Evolutionary conservation across 2,113 vertebrate species (phyloP).

Genomic region (Alethe castanea): DNA sequence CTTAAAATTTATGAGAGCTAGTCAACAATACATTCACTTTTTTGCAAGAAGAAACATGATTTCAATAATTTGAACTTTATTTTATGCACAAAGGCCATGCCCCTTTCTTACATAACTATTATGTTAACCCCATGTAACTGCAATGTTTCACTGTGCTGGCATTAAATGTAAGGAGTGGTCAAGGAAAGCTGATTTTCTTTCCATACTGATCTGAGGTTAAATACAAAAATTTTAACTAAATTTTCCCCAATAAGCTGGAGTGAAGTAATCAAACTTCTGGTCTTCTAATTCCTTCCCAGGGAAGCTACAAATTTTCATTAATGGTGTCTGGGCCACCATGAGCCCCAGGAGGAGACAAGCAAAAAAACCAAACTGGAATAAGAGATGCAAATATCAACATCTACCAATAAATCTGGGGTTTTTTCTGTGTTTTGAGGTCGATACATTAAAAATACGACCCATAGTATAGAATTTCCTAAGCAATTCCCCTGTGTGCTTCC

Average conservation of each 20-base stretch:
- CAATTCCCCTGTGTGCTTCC: background rate
- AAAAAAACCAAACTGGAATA: background rate
- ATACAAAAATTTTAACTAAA: background rate
- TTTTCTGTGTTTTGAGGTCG: background rate
- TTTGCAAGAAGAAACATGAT: background rate
- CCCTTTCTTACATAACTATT: background rate
- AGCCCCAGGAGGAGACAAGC: background rate
- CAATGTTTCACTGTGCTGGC: background rate
- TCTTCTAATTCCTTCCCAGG: background rate
- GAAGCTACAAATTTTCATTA: background rate
- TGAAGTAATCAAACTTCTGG: background rate
- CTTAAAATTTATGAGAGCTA: background rate
- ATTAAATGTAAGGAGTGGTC: background rate
- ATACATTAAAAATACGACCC: background rate
- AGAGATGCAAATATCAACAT: background rate
- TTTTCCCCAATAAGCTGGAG: background rate
- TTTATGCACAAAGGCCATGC: accelerated
- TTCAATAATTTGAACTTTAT: background rate
- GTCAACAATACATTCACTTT: background rate
- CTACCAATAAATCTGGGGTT: background rate
- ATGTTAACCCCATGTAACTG: background rate
- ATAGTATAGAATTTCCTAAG: background rate
- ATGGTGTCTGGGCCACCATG: background rate
- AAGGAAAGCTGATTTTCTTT: background rate
- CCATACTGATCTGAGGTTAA: background rate